Evolutionary conservation across 2,888 invertebrate genomes (phyloP).

Genomic region (Adelognathus sp.): DNA sequence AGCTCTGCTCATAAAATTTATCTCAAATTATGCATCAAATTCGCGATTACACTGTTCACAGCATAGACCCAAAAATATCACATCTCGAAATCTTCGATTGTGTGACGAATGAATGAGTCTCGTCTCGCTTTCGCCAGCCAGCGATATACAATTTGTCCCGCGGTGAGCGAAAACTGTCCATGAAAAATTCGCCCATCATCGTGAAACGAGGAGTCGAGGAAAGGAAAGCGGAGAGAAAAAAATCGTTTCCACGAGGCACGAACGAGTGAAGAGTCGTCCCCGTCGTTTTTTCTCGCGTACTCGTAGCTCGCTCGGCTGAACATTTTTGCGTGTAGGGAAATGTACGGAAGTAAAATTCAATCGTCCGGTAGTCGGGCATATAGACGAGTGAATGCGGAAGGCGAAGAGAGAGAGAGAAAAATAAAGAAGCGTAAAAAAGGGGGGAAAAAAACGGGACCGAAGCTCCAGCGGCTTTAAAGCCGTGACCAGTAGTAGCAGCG

Average conservation of each 20-base stretch:
- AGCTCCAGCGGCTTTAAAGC: slow-evolving; percentile 35
- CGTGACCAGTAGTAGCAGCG: slow-evolving; percentile 30
- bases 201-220: too few relatives aligned
- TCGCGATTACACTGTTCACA: too few relatives aligned
- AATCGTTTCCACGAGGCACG: neutral
- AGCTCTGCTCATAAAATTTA: too few relatives aligned
- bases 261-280: neutral
- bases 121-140: too few relatives aligned
- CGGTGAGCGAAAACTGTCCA: neutral
- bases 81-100: too few relatives aligned
- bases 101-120: too few relatives aligned
- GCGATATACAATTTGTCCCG: too few relatives aligned
- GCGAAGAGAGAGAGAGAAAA: slow-evolving; percentile 8
- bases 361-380: slow-evolving; percentile 4
- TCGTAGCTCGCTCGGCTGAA: neutral
- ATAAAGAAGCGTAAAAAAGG: neutral
- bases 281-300: neutral
- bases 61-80: too few relatives aligned
- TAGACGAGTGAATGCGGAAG: slow-evolving; percentile 14
- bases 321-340: slow-evolving; percentile 1
- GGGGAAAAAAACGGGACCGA: slow-evolving; percentile 2
- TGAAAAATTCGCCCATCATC: neutral
- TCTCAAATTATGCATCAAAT: too few relatives aligned
- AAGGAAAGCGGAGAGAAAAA: neutral
- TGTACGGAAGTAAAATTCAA: slow-evolving; percentile 22